Evolutionary conservation across 2,797 vertebrate species (phyloP).

Genomic region (Pseudochaenichthys georgianus): DNA sequence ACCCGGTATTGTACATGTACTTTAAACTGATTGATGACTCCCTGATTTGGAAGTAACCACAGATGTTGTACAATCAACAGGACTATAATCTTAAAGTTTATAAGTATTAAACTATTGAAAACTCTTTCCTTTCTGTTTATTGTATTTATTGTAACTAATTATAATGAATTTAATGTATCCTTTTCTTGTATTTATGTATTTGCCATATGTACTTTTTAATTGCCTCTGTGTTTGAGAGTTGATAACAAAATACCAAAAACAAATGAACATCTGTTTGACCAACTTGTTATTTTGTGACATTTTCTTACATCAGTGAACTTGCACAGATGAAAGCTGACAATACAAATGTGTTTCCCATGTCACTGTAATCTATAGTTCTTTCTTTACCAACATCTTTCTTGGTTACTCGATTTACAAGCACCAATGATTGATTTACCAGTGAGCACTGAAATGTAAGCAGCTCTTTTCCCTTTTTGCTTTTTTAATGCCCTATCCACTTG

Average conservation of each 20-base stretch:
- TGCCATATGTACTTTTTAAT: neutral
- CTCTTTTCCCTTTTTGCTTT: neutral
- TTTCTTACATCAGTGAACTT: neutral
- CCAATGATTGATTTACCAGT: neutral
- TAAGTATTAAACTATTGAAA: neutral
- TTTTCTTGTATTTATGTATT: neutral
- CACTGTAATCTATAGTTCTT: neutral
- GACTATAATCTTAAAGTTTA: neutral
- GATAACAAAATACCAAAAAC: neutral
- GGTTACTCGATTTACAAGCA: slow-evolving; percentile 14
- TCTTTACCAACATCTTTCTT: neutral
- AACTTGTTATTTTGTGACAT: neutral
- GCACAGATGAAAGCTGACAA: neutral
- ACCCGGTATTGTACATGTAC: no score
- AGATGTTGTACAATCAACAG: neutral
- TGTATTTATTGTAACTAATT: neutral
- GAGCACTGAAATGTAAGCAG: neutral
- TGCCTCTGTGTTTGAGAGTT: neutral
- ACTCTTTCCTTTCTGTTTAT: neutral
- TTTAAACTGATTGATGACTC: no score
- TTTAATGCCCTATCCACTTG: neutral
- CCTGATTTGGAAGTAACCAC: neutral
- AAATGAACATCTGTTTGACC: no score
- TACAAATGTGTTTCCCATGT: neutral
- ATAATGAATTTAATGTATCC: neutral